Evolutionary conservation across 2,797 vertebrate species (phyloP).

Genomic region (Danio choprae): DNA sequence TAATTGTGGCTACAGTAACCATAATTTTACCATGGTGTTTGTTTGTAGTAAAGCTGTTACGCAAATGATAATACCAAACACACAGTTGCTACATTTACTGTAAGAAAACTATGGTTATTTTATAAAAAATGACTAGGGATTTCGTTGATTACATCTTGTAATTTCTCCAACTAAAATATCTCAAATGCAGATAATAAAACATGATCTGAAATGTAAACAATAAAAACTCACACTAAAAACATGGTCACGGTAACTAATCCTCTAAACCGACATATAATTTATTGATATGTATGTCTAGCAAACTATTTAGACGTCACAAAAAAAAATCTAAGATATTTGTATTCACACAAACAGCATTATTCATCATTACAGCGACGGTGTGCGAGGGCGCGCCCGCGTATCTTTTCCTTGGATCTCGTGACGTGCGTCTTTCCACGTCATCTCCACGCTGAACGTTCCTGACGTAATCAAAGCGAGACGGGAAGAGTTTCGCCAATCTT

Average conservation of each 20-base stretch:
- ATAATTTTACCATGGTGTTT: too few species aligned
- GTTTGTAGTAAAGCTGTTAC: too few species aligned
- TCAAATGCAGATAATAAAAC: background rate
- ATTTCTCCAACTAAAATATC: background rate
- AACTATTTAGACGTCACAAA: background rate
- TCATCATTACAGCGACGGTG: background rate
- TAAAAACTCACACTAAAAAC: too few species aligned
- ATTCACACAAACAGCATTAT: background rate
- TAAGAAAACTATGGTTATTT: too few species aligned
- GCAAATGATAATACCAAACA: too few species aligned
- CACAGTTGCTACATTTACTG: too few species aligned
- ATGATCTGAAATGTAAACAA: too few species aligned
- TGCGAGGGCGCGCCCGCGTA: background rate
- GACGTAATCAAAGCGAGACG: slow-evolving; percentile 66
- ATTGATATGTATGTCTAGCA: background rate
- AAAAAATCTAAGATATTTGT: background rate
- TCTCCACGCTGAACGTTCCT: background rate
- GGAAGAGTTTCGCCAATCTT: background rate
- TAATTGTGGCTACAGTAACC: too few species aligned
- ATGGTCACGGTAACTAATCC: too few species aligned
- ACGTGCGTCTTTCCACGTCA: slow-evolving; percentile 53
- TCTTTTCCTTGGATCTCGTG: background rate
- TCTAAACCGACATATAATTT: background rate
- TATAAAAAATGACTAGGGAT: too few species aligned
- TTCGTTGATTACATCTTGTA: background rate